A percentile compares a stretch with the other conserved stretches of the same genome.
Evolutionary conservation across 2,797 vertebrate genomes (phyloP).

Genomic region (Neoniphon sammara): DNA sequence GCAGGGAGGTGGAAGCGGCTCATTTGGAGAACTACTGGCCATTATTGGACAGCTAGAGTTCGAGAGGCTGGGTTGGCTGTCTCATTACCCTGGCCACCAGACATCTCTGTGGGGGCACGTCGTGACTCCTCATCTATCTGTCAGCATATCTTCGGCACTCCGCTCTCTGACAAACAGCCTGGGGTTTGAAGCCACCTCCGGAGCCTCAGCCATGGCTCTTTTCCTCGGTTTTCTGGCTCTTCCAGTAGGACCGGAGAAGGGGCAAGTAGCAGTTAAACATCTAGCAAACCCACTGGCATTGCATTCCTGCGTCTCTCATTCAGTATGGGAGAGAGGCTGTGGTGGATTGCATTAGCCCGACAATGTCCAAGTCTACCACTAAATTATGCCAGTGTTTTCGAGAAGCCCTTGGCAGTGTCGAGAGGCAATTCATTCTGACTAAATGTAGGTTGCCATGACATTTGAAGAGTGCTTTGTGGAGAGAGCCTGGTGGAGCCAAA

Average conservation of each 20-base stretch:
- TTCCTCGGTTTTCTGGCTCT: conserved; percentile 12
- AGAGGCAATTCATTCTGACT: conserved; percentile 70
- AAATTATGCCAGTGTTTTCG: conserved; percentile 67
- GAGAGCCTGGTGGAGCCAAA: conserved; percentile 64
- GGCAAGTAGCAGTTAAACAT: conserved; percentile 49
- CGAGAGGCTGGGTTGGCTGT: conserved; percentile 58
- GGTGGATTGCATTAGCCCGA: conserved; percentile 59
- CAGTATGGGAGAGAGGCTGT: conserved; percentile 28
- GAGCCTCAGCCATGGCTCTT: conserved; percentile 5
- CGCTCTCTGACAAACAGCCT: conserved; percentile 48
- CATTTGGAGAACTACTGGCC: conserved; percentile 61
- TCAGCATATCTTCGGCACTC: conserved; percentile 48
- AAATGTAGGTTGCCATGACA: conserved; percentile 75
- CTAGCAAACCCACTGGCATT: conserved; percentile 10
- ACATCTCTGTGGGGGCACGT: conserved; percentile 55
- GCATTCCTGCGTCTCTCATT: conserved; percentile 21
- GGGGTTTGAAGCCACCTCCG: conserved; percentile 30
- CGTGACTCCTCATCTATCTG: conserved; percentile 57
- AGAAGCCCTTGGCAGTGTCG: conserved; percentile 67
- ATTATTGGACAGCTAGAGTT: conserved; percentile 63
- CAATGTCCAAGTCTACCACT: conserved; percentile 51
- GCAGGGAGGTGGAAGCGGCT: conserved; percentile 49
- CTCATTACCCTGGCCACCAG: conserved; percentile 71
- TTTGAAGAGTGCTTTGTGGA: conserved; percentile 72
- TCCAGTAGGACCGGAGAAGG: background rate